phyloP scores from a whole-genome alignment of 2,888 invertebrate genomes.

The Maniola hyperantus region DNA sequence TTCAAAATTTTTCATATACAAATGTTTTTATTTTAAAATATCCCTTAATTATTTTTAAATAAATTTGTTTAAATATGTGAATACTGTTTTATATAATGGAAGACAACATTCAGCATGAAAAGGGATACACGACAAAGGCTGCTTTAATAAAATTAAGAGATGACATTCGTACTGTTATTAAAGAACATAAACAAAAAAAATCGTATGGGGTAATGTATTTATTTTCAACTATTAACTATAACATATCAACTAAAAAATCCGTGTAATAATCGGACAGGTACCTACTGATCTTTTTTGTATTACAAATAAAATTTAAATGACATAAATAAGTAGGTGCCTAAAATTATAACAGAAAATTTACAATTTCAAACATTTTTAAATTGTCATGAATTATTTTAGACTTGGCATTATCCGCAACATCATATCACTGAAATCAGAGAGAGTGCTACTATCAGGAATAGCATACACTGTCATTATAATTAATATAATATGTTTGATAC shows the following conservation, averaged over 20 bases:
- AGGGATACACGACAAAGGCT: conserved; percentile 85
- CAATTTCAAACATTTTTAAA: too few species aligned
- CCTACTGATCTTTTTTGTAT: too few species aligned
- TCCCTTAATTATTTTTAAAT: not conserved
- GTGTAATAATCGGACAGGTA: not conserved
- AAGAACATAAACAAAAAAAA: conserved; percentile 84
- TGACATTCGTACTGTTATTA: conserved; percentile 86
- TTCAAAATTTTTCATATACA: not conserved
- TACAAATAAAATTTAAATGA: too few species aligned
- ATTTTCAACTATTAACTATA: conserved; percentile 45
- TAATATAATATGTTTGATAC: conserved; percentile 67
- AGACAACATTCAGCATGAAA: conserved; percentile 57
- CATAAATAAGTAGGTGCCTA: too few species aligned
- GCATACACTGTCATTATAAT: conserved; percentile 71
- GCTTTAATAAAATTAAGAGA: conserved; percentile 87
- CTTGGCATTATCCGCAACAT: conserved; percentile 61
- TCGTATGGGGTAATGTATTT: conserved; percentile 59
- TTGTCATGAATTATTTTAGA: conserved; percentile 54
- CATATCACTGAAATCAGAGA: conserved; percentile 76
- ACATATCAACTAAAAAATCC: conserved; percentile 36
- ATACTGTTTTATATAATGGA: conserved; percentile 53
- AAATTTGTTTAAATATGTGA: conserved; percentile 29
- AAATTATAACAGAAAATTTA: too few species aligned
- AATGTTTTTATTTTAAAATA: not conserved
- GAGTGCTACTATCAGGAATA: conserved; percentile 71